Evolutionary conservation across 2,888 invertebrate genomes (phyloP), one percentile per base, ranked within the genome.

Genomic region (Sisyra terminalis): DNA sequence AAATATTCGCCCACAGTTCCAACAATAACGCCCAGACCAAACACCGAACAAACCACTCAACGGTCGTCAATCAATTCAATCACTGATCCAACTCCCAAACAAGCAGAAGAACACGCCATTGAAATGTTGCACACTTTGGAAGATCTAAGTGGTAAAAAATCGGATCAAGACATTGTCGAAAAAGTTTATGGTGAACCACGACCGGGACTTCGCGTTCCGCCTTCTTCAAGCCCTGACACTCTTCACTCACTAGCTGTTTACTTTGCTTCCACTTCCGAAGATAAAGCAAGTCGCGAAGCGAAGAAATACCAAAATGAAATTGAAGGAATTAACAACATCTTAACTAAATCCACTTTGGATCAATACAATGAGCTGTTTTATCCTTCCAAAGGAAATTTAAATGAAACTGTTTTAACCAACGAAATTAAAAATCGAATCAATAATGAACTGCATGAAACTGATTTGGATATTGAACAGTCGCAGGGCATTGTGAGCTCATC

Each of bases 181-280:
- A 68, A 65, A 47, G 61, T 60, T 38, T 63, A 63, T 2, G 69
- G 65, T 36, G 63, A 50, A 6, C 54, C 69, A 18, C 66, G 78
- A 46, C 68, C 70, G 29, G 82, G 78, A 3, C 60, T 80, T n/a
- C 66, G 75, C 5, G 72, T 79, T 7, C 80, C 82, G 2, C 75
- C 78, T 11, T 82, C 83, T 0, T 71, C 79, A 0, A 81, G 83
- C 1, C 83, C 85, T 0, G 79, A 81, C 55, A 80, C 83, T 0
- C 63, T 84, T 9, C 82, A 83, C 50, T 80, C 84, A 0, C 57
- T 87, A 36, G 85, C 86, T 1, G 71, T 82, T 48, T 87, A 86
- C 54, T 86, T 85, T 55, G 84, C 84, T 2, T 76, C 76, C 7
- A 75, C 76, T 49, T 55, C 55, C 1, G 52, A 53, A 38, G 51